Evolutionary conservation across 2,797 vertebrate genomes (phyloP), one percentile per base, ranked within the genome.

Genomic region (Lepidocolaptes lacrymiger): DNA sequence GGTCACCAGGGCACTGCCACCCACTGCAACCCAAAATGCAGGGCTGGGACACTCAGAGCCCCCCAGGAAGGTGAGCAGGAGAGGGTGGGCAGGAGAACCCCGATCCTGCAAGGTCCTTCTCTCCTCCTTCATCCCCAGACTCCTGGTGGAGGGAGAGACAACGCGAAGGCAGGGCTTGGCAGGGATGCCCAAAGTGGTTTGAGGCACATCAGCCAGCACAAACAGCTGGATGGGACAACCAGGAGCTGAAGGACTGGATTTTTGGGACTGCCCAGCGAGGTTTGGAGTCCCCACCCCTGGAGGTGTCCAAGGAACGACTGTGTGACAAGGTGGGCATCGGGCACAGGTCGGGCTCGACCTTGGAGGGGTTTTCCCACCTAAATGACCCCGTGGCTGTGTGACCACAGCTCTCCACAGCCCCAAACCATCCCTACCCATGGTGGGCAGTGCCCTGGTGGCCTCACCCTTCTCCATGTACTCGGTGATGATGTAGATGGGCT

Each of bases 401-500:
- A 5, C 34, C 46, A 27, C 12, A 2, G 15, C n/a, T 28, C 46
- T 10, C 12, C 44, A 18, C 23, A 39, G 12, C 48, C 37, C 28
- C 56, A 44, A 14, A 28, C 62, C 43, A 44, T 11, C 43, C 43
- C 37, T 28, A 19, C 24, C 49, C 44, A 0, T 0, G 5, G 34
- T 6, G 26, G 48, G 66, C 49, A 48, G 59, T 9, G 0, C n/a
- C 34, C 3, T 2, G 9, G 32, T 26, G 17, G 49, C 91, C 98
- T 97, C 96, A 99, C 99, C 99, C n/a, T 99, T 99, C 97, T 99
- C 99, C 99, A 99, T 99, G 98, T 98, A 99, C 96, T 99, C 99
- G 0, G 99, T 99, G 97, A 99, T 98, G 91, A 99, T 99, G 91
- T 97, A 99, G 96, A 99, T 99, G 61, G 99, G 99, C 95, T 99